phyloP scores from a whole-genome alignment of 2,888 invertebrate species.

The Ctena decussata region DNA sequence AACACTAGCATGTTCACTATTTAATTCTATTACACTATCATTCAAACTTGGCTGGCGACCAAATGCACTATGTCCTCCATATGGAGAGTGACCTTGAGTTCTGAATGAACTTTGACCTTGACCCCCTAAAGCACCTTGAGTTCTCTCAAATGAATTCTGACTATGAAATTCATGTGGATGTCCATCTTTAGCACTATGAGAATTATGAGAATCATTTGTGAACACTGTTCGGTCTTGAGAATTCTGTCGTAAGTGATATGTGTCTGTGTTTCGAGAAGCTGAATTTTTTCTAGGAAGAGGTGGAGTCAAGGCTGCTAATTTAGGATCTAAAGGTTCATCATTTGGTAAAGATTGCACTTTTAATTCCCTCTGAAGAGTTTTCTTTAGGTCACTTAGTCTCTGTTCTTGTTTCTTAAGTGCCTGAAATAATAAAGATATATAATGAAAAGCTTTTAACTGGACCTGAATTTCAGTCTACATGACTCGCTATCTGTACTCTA shows the following conservation, averaged over 20 bases:
- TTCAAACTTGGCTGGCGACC: neutral
- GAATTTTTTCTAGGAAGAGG: slow-evolving; percentile 60
- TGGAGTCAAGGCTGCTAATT: slow-evolving; percentile 56
- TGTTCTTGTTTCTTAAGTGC: slow-evolving; percentile 94
- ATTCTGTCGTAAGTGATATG: slow-evolving; percentile 22
- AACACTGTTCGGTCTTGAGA: slow-evolving; percentile 38
- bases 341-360: slow-evolving; percentile 86
- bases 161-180: neutral
- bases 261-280: slow-evolving; percentile 3
- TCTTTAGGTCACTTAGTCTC: slow-evolving; percentile 95
- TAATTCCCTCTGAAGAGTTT: slow-evolving; percentile 95
- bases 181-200: slow-evolving; percentile 22
- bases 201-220: slow-evolving; percentile 43
- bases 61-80: neutral
- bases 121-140: slow-evolving; percentile 52
- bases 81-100: slow-evolving; percentile 10
- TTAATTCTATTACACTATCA: slow-evolving; percentile 5
- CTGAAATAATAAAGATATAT: slow-evolving; percentile 63
- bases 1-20: neutral
- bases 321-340: slow-evolving; percentile 85
- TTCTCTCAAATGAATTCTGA: slow-evolving; percentile 35
- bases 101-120: slow-evolving; percentile 19
- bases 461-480: too few relatives aligned
- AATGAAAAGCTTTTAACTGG: too few relatives aligned
- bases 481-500: too few relatives aligned